Conservation (phyloP, 2,113 vertebrate species). For the Albula glossodonta region DNA sequence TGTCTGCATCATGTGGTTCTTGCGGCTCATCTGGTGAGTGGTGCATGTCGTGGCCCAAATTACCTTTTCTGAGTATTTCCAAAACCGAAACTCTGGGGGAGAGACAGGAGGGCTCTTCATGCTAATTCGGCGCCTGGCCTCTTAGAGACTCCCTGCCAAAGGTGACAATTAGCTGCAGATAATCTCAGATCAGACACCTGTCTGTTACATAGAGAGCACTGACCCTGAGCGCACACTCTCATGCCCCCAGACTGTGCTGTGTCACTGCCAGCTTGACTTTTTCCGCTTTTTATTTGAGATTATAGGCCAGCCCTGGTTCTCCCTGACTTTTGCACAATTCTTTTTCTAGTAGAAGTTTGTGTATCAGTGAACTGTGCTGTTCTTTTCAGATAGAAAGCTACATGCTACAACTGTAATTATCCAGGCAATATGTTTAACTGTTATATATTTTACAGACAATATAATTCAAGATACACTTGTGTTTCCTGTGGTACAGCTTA, state of each 20-base stretch:
- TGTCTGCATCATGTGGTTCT: slow-evolving; percentile 84
- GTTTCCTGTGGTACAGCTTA: neutral
- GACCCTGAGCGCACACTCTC: slow-evolving; percentile 14
- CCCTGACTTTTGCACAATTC: neutral
- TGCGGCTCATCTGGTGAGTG: slow-evolving; percentile 83
- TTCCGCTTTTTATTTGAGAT: neutral
- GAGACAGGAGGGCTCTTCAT: slow-evolving; percentile 12
- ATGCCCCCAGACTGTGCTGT: neutral
- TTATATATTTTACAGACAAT: no score
- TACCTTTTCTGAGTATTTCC: neutral
- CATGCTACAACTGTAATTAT: neutral
- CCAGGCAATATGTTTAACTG: neutral
- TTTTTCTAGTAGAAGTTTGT: neutral
- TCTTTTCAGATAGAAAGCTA: neutral
- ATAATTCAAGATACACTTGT: neutral
- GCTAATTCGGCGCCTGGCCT: slow-evolving; percentile 15
- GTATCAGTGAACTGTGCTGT: neutral
- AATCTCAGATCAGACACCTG: slow-evolving; percentile 39
- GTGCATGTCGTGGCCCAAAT: neutral
- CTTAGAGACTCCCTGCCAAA: slow-evolving; percentile 46
- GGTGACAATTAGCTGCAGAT: slow-evolving; percentile 54
- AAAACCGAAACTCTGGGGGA: slow-evolving; percentile 12
- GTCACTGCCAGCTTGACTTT: neutral
- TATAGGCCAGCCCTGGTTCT: no score
- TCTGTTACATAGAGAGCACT: slow-evolving; percentile 19